phyloP scores from a whole-genome alignment of 2,113 vertebrate genomes.

The Ancistrus triradiatus region DNA sequence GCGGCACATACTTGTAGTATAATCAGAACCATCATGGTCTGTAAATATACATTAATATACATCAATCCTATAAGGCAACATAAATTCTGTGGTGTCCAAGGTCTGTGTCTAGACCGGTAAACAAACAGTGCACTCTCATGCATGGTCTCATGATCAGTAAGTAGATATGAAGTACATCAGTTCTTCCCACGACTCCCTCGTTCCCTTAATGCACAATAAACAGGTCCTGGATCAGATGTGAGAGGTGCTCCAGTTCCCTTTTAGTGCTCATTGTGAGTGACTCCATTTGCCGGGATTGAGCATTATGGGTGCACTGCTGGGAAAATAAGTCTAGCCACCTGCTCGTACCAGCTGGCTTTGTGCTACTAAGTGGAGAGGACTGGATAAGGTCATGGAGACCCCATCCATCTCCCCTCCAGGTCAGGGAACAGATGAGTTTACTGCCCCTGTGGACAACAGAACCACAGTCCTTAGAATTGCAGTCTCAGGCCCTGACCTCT shows the following conservation, averaged over 20 bases:
- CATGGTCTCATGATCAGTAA: too few relatives aligned
- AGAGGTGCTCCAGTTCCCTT: neutral
- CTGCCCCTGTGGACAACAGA: conserved; percentile 48
- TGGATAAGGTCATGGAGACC: conserved; percentile 56
- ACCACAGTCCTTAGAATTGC: neutral
- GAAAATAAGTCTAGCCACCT: conserved; percentile 65
- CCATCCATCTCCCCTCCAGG: conserved; percentile 59
- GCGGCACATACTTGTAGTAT: too few relatives aligned
- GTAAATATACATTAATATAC: too few relatives aligned
- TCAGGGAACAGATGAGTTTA: conserved; percentile 60
- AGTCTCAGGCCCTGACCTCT: too few relatives aligned
- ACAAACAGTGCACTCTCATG: too few relatives aligned
- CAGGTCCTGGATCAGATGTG: conserved; percentile 4
- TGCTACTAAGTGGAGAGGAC: conserved; percentile 57
- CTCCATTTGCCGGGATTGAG: conserved; percentile 17
- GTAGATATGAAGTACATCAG: too few relatives aligned
- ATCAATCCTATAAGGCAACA: too few relatives aligned
- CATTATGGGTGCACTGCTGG: conserved; percentile 46
- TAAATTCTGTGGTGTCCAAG: too few relatives aligned
- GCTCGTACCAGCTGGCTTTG: conserved; percentile 61
- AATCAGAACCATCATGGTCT: too few relatives aligned
- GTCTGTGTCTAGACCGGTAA: too few relatives aligned
- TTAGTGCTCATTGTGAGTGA: neutral
- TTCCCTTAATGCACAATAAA: neutral
- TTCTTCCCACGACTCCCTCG: neutral